Base-by-base conservation (phyloP, 1,140 invertebrate genomes). In the Rhagoletis zephyria region DNA sequence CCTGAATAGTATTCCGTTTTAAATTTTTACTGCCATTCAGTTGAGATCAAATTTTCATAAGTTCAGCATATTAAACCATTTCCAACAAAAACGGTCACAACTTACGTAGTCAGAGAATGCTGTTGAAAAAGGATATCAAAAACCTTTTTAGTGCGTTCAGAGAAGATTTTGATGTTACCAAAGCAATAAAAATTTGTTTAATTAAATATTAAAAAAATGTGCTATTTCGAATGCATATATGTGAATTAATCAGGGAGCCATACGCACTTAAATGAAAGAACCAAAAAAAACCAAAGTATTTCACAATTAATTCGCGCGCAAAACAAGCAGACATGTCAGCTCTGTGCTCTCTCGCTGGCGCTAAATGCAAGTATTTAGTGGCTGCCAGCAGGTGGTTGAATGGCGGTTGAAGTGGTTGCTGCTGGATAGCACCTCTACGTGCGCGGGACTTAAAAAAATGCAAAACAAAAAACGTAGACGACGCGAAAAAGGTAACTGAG, bases 361-460 rank as follows among this genome's bases (percentile, higher is more conserved):
- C 48, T 81, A 51, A 81, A 81, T 48, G 12, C 48, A n/a, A 19
- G 74, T 59, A 81, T 81, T 51, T 81, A 51, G 45, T 14, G 67
- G 42, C 67, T 45, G 67, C 9, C 48, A 56, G 74, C 48, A 81
- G 74, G 45, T 56, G 74, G 48, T 81, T 81, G 74, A 81, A 9
- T 10, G n/a, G 48, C 3, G 74, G 5, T 19, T 81, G 74, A 81
- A 81, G 74, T 81, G 74, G 74, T 56, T 9, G 74, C 48, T 81
- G 42, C 30, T 30, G 1, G 30, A 30, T 30, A 30, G 30, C 30
- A 30, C 30, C 30, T 30, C 70, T 48, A 48, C 4, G 63, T 4
- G 16, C 9, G 14, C 4, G 45, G 45, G 30, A 30, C 14, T 74
- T 4, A 16, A 12, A 74, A 74, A 67, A 60, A 60, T 1, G 59